Evolutionary conservation across 1,140 invertebrate species (phyloP).

Genomic region (Daktulosphaira vitifoliae): DNA sequence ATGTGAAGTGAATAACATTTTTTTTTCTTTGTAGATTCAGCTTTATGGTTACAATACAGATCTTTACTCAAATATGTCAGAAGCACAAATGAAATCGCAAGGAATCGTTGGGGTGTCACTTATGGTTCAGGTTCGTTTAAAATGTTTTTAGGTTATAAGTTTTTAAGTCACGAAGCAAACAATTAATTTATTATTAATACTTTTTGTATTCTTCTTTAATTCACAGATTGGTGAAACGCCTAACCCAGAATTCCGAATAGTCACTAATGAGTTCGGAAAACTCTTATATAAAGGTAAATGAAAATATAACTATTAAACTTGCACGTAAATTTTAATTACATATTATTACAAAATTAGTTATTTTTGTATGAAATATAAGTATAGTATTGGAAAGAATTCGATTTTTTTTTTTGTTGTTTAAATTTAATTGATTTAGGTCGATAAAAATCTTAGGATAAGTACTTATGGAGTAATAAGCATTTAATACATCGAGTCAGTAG

Average conservation of each 20-base stretch:
- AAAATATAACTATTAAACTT: neutral
- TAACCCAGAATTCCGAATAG: constrained; percentile 71
- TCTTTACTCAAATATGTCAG: constrained; percentile 91
- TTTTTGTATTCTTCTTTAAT: neutral
- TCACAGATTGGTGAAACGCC: constrained; percentile 73
- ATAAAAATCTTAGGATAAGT: no score
- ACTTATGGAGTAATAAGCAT: no score
- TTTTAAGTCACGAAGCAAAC: no score
- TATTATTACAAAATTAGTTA: no score
- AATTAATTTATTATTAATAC: neutral
- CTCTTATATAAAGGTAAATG: constrained; percentile 68
- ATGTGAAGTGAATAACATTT: no score
- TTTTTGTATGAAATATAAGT: no score
- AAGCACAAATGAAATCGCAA: constrained; percentile 86
- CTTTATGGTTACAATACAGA: constrained; percentile 92
- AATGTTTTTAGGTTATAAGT: no score
- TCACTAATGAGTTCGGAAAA: constrained; percentile 79
- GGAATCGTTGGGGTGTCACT: constrained; percentile 86
- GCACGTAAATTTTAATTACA: no score
- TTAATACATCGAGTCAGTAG: no score
- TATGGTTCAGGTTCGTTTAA: constrained; percentile 75
- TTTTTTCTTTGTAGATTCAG: constrained; percentile 74
- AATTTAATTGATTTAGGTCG: no score
- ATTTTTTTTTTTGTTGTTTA: no score
- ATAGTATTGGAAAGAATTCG: no score